phyloP scores from a whole-genome alignment of 2,113 vertebrate genomes.

The Phoenicopterus ruber region DNA sequence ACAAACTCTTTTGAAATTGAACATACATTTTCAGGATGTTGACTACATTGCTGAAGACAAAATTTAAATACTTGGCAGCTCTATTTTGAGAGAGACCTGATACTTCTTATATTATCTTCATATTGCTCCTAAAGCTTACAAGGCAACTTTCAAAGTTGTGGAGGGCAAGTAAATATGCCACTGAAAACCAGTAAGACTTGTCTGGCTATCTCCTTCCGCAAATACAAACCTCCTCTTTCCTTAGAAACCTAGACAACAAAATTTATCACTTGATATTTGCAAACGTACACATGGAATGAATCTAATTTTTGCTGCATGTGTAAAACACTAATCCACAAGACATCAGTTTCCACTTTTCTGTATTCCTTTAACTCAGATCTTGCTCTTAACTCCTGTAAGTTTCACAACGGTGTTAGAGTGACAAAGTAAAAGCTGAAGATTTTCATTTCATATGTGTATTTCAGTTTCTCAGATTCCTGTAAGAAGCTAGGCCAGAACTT shows the following conservation, averaged over 20 bases:
- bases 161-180: background rate
- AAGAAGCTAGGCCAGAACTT: background rate
- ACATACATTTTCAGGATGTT: background rate
- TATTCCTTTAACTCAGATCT: background rate
- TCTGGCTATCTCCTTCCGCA: background rate
- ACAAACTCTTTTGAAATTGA: background rate
- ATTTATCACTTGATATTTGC: background rate
- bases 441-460: background rate
- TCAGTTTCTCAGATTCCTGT: background rate
- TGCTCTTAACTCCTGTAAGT: background rate
- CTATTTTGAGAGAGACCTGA: background rate
- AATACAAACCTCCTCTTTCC: background rate
- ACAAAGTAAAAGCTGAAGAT: background rate
- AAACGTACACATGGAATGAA: background rate
- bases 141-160: background rate
- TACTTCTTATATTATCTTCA: background rate
- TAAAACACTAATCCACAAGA: background rate
- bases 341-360: background rate
- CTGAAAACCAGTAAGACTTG: background rate
- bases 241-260: background rate
- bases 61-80: background rate
- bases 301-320: background rate
- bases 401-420: background rate
- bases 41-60: background rate
- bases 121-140: background rate